Conservation (phyloP, 1,140 invertebrate genomes). For the Drosophila aff. region DNA sequence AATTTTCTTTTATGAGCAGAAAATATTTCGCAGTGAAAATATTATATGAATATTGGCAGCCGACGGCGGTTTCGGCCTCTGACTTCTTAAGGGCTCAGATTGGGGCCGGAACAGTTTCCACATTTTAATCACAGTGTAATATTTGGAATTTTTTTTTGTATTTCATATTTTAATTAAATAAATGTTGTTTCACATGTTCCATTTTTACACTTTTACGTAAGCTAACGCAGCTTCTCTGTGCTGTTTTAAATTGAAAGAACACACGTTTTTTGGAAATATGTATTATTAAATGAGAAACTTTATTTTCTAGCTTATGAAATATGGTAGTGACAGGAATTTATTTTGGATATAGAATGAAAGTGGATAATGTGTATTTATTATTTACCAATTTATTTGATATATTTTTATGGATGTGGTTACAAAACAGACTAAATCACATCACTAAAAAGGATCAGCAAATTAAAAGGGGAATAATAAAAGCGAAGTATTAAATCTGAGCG, state of each 20-base stretch:
- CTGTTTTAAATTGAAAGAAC: neutral
- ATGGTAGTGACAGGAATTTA: neutral
- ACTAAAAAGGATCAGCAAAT: slow-evolving; percentile 7
- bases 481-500: slow-evolving; percentile 33
- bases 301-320: slow-evolving; percentile 1
- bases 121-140: neutral
- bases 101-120: neutral
- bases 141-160: neutral
- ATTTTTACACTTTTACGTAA: too few species aligned
- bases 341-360: neutral
- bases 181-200: too few species aligned
- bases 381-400: neutral
- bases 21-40: slow-evolving; percentile 77
- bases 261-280: neutral
- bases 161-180: neutral
- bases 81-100: slow-evolving; percentile 7
- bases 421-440: slow-evolving; percentile 8
- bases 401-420: neutral
- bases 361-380: neutral
- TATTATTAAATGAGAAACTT: too few species aligned
- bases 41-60: slow-evolving; percentile 78
- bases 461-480: slow-evolving; percentile 28
- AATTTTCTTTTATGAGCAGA: slow-evolving; percentile 81
- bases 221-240: neutral
- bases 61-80: slow-evolving; percentile 33